Evolutionary conservation across 2,797 vertebrate species (phyloP).

Genomic region (Anguilla marmorata): DNA sequence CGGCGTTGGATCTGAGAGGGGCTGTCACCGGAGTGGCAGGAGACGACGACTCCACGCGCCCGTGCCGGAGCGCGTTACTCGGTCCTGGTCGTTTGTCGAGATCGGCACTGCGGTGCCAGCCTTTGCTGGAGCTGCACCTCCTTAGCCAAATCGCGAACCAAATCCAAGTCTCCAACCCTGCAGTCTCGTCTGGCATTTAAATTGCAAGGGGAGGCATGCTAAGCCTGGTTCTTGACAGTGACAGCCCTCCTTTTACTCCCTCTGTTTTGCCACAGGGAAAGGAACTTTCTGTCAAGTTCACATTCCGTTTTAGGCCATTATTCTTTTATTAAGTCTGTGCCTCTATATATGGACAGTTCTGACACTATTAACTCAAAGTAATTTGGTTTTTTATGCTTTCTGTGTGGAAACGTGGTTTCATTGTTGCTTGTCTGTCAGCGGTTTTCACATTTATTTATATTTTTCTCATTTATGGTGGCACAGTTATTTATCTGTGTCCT

Average conservation of each 20-base stretch:
- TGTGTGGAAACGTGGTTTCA: neutral
- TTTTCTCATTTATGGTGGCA: no score
- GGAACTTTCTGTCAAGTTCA: neutral
- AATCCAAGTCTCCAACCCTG: conserved; percentile 15
- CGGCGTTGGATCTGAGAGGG: conserved; percentile 50
- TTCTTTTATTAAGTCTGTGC: neutral
- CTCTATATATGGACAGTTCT: neutral
- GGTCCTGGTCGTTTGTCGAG: conserved; percentile 51
- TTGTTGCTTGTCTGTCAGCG: neutral
- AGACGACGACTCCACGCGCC: conserved; percentile 52
- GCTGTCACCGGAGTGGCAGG: conserved; percentile 58
- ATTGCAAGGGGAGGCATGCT: conserved; percentile 37
- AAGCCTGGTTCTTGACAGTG: conserved; percentile 9
- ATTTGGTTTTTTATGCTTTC: neutral
- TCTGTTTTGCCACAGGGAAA: conserved; percentile 6
- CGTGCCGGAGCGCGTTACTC: conserved; percentile 50
- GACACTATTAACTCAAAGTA: neutral
- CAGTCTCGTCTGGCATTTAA: conserved; percentile 42
- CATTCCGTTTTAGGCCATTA: conserved; percentile 8
- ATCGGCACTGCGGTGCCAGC: conserved; percentile 39
- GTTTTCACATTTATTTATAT: neutral
- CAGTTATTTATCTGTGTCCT: neutral
- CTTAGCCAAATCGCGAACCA: conserved; percentile 28
- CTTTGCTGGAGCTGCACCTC: conserved; percentile 11
- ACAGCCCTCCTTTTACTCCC: neutral